phyloP scores from a whole-genome alignment of 2,797 vertebrate species.

The Enteromius fasciolatus region DNA sequence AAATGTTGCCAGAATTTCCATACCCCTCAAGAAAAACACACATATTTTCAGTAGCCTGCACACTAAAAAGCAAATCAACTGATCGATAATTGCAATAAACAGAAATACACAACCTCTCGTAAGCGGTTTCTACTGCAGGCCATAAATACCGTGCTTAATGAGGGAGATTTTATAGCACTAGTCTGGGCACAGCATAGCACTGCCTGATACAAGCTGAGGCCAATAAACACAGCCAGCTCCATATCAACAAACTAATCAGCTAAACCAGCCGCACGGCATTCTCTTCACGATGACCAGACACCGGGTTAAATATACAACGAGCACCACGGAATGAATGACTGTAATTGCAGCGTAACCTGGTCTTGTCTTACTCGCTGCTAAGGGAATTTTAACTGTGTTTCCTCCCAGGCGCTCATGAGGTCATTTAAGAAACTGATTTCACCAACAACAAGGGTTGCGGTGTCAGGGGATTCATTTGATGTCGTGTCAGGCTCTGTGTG shows the following conservation, averaged over 20 bases:
- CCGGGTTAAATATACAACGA: conserved; percentile 31
- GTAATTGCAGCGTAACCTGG: conserved; percentile 16
- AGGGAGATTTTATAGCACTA: conserved; percentile 42
- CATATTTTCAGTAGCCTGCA: conserved; percentile 16
- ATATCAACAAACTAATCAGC: conserved; percentile 48
- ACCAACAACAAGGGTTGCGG: conserved; percentile 51
- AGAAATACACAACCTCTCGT: conserved; percentile 21
- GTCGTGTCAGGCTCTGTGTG: conserved; percentile 46
- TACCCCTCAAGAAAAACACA: conserved; percentile 8
- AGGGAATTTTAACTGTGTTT: conserved; percentile 27
- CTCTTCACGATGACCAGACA: conserved; percentile 18
- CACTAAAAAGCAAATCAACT: conserved; percentile 45
- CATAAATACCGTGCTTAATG: conserved; percentile 47
- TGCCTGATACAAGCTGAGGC: conserved; percentile 26
- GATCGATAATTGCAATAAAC: conserved; percentile 56
- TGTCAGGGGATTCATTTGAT: conserved; percentile 58
- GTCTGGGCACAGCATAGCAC: conserved; percentile 28
- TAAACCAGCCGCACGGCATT: conserved; percentile 3
- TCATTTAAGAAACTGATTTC: conserved; percentile 47
- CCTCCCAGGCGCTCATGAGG: conserved; percentile 28
- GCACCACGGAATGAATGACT: not conserved
- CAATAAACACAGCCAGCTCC: conserved; percentile 33
- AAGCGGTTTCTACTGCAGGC: conserved; percentile 44
- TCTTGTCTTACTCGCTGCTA: conserved; percentile 9
- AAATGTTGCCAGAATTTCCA: not conserved